These are phyloP conservation scores for Ictalurus punctatus DNA, from an alignment of 2,113 vertebrate genomes.

Conservation along the genomic window DNA sequence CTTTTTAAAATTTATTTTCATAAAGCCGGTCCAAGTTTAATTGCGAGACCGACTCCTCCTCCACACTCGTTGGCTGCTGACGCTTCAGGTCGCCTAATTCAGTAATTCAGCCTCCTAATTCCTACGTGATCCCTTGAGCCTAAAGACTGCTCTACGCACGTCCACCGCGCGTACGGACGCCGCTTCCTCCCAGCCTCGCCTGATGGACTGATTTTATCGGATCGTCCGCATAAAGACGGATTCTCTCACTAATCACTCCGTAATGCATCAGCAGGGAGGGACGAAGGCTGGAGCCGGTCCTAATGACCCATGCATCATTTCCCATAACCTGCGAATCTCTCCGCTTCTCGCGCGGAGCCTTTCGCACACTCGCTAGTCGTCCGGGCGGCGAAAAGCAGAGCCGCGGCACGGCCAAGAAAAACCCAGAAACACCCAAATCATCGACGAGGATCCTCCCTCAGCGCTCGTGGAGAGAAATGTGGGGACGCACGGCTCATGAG, in stretches of 20 bases:
- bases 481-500: constrained; percentile 47
- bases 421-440: constrained; percentile 56
- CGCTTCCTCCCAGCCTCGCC: constrained; percentile 25
- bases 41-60: not conserved
- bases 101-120: constrained; percentile 25
- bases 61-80: not conserved
- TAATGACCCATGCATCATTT: constrained; percentile 59
- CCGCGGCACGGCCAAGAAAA: constrained; percentile 46
- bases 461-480: constrained; percentile 53
- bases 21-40: not conserved
- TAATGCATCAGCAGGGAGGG: constrained; percentile 55
- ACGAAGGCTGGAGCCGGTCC: constrained; percentile 45
- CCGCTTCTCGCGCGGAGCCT: constrained; percentile 34
- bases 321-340: constrained; percentile 46
- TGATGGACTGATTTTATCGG: constrained; percentile 41
- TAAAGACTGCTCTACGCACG: not conserved
- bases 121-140: constrained; percentile 30
- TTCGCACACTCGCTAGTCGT: constrained; percentile 39
- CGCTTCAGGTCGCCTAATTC: constrained; percentile 16
- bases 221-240: constrained; percentile 40
- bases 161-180: constrained; percentile 18
- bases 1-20: not conserved
- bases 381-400: constrained; percentile 46
- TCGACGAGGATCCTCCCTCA: constrained; percentile 50
- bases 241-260: constrained; percentile 54